Conservation (phyloP, 2,888 invertebrate genomes). For the Fabriciana adippe region DNA sequence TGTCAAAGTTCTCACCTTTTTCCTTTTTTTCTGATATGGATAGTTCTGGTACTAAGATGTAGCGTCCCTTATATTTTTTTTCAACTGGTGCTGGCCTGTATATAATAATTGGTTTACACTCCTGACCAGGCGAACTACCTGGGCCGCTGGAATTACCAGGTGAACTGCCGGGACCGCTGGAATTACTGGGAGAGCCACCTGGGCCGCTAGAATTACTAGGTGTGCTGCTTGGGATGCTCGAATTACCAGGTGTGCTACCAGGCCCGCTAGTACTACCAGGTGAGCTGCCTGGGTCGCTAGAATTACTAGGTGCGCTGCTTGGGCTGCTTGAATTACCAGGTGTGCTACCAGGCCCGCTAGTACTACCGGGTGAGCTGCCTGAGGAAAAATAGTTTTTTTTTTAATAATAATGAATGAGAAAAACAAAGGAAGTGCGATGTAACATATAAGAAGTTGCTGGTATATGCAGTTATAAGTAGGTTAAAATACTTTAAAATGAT, state of each 20-base stretch:
- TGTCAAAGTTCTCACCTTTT: neutral
- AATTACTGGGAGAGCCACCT: constrained; percentile 1
- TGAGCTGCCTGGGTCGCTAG: neutral
- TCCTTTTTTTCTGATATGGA: constrained; percentile 12
- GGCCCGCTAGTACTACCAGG: constrained; percentile 1
- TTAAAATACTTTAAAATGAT: too few relatives aligned
- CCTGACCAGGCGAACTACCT: neutral
- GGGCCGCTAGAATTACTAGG: constrained; percentile 1
- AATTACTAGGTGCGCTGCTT: neutral
- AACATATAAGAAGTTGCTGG: too few relatives aligned
- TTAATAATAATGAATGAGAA: too few relatives aligned
- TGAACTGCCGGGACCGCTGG: constrained; percentile 4
- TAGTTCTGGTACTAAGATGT: constrained; percentile 23
- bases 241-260: neutral
- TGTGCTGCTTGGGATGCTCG: neutral
- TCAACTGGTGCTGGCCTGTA: constrained; percentile 12
- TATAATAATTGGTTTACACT: constrained; percentile 29
- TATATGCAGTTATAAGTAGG: too few relatives aligned
- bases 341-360: neutral
- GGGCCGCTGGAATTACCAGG: neutral
- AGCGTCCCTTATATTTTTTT: neutral
- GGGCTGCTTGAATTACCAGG: neutral
- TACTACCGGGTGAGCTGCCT: neutral
- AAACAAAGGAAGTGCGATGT: too few relatives aligned
- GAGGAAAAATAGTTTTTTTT: neutral